Percentiles rank a stretch among this genome's conserved stretches.
Evolutionary conservation across 2,797 vertebrate genomes (phyloP).

Genomic region (Crocidura indochinensis): DNA sequence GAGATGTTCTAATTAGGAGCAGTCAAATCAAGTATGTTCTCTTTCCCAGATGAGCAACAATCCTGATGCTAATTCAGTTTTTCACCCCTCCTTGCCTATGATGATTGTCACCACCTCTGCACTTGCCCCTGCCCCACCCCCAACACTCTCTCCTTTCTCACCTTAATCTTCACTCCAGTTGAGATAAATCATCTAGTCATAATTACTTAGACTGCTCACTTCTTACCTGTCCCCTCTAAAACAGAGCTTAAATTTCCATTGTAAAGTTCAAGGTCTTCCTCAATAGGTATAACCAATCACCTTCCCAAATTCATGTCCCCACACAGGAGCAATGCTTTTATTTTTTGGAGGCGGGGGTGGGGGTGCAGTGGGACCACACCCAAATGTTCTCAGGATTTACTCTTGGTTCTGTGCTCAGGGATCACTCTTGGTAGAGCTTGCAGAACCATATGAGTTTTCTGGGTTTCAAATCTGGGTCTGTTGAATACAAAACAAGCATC

Average conservation of each 20-base stretch:
- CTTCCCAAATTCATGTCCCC: neutral
- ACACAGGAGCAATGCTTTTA: neutral
- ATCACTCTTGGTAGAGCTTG: too few species aligned
- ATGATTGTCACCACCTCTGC: neutral
- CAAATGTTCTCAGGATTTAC: too few species aligned
- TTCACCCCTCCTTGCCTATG: neutral
- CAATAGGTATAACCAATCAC: neutral
- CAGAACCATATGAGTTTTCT: neutral
- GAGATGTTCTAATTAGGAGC: neutral
- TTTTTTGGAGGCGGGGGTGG: too few species aligned
- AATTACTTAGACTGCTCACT: neutral
- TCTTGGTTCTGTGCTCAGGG: too few species aligned
- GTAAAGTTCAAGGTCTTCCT: conserved; percentile 12
- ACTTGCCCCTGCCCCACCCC: too few species aligned
- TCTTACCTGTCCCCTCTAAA: neutral
- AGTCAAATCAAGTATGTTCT: neutral
- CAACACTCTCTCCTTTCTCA: too few species aligned
- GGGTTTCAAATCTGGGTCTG: neutral
- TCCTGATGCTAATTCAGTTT: neutral
- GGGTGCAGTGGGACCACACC: too few species aligned
- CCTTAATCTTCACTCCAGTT: too few species aligned
- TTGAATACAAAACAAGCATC: neutral
- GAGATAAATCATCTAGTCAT: too few species aligned
- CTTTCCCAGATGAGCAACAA: neutral
- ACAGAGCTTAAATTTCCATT: neutral